Evolutionary conservation across 1,140 invertebrate species (phyloP), one percentile per base, ranked within the genome.

Genomic region (Drosophila cardini): DNA sequence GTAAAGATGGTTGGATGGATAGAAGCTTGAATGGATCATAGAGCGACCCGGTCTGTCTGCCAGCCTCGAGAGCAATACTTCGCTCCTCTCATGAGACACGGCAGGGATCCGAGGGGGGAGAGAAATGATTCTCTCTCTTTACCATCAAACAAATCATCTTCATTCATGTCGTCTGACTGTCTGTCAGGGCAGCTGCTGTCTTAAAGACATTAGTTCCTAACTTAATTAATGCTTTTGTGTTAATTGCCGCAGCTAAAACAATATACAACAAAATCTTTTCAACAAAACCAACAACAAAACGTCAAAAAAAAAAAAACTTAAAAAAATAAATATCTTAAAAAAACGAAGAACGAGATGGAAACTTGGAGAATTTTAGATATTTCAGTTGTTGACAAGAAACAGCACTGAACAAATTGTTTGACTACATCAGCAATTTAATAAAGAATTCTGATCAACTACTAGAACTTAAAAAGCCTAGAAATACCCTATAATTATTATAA

Each of bases 191-290:
- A 79, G 70, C 57, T 74, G 56, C 57, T 74, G 82, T 76, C 83
- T 69, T 72, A 79, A 82, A 87, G 63, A 86, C 82, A 87, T 86
- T 86, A 87, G 82, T 86, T 86, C 78, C 67, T 86, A 86, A 79
- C 82, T 87, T 82, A 87, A 86, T 86, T 86, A 86, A 87, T 86
- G 82, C 84, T 85, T 82, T 85, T 86, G 78, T 82, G 83, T 86
- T 86, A 86, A 86, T 86, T 86, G 71, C 83, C 75, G 13, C 61
- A 45, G 43, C 50, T 72, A 79, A 75, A 84, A 72, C 68, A 73
- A 73, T 67, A 71, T 38, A 60, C 52, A 38, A 55, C 32, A 55
- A 55, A 16, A 34, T 34, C 11, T 52, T 52, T 16, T 8, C 15
- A 48, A 55, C 52, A 8, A 55, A 38, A 55, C 38, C 52, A 18